These are phyloP conservation scores for Tupiocoris notatus DNA, from an alignment of 2,888 invertebrate genomes.

Conservation along the genomic window DNA sequence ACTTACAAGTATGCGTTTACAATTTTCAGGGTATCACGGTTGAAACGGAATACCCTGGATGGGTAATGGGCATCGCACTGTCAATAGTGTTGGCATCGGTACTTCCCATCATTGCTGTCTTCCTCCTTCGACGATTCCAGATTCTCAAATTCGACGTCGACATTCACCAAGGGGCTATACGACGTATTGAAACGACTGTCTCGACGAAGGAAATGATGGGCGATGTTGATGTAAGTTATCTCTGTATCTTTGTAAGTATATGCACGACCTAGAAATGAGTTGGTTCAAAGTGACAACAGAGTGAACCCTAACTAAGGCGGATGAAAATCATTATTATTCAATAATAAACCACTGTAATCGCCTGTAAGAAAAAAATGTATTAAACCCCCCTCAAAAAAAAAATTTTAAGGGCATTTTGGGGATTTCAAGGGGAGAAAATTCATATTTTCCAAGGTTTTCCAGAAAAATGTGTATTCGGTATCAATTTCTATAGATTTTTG, in stretches of 20 bases:
- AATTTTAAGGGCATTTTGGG: no score
- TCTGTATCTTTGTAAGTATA: neutral
- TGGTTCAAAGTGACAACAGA: no score
- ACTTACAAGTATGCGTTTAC: neutral
- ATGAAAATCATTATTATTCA: no score
- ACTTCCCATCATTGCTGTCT: slow-evolving; percentile 81
- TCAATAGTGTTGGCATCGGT: slow-evolving; percentile 76
- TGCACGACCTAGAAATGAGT: no score
- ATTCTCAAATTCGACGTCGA: slow-evolving; percentile 83
- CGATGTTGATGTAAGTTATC: slow-evolving; percentile 78
- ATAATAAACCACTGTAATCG: no score
- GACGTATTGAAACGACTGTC: slow-evolving; percentile 87
- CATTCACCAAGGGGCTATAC: slow-evolving; percentile 87
- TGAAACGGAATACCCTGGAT: slow-evolving; percentile 70
- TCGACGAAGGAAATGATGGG: slow-evolving; percentile 95
- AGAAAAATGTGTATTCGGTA: no score
- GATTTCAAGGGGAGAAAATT: no score
- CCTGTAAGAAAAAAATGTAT: no score
- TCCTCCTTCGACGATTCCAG: slow-evolving; percentile 83
- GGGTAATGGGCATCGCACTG: slow-evolving; percentile 76
- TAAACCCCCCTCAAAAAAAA: no score
- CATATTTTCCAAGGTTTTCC: no score
- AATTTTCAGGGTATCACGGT: slow-evolving; percentile 67
- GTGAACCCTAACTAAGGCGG: no score
- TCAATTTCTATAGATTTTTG: no score